Evolutionary conservation across 1,140 invertebrate species (phyloP), one percentile per base, ranked within the genome.

Genomic region (Sweltsa coloradensis): DNA sequence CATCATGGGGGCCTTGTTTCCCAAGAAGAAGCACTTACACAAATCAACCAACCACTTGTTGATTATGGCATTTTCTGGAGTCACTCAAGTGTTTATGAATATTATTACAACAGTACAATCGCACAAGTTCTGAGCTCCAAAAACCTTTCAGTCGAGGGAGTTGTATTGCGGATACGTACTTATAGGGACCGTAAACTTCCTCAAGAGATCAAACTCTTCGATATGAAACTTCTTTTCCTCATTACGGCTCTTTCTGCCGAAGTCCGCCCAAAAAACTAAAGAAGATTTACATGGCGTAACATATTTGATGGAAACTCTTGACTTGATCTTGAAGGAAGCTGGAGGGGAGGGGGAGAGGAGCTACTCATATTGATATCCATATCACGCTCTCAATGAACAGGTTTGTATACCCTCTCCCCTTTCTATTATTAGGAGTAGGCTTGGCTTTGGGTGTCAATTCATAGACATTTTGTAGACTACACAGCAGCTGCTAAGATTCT

Each of bases 21-120:
- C 16, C 56, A 59, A 36, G 55, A 59, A 47, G 62, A 61, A 49
- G 54, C 52, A 16, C 49, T 57, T 16, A 47, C 39, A 19, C 52
- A 37, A 18, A 52, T 46, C 14, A 57, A 54, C 34, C 26, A 51
- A 27, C 52, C 55, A 14, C 42, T 39, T 31, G 41, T 25, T 29
- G 42, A 53, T 39, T 53, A 45, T 41, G 45, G 36, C 48, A 41
- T 25, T 43, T 73, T 9, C 58, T 85, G 5, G 90, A 94, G 66
- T 80, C 86, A 0, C 63, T 89, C 37, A 97, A 95, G 67, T 82
- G 89, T 59, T 62, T 96, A 2, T 93, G 86, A 97, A 97, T 66
- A 65, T 95, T 34, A 70, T 92, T 94, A 78, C 60, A 89, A 94
- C 60, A 88, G 83, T 66, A 58, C 64, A 39, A 73, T 74, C 36